These are phyloP conservation scores for Monopis laevigella DNA, from an alignment of 2,888 invertebrate species.

Conservation along the genomic window DNA sequence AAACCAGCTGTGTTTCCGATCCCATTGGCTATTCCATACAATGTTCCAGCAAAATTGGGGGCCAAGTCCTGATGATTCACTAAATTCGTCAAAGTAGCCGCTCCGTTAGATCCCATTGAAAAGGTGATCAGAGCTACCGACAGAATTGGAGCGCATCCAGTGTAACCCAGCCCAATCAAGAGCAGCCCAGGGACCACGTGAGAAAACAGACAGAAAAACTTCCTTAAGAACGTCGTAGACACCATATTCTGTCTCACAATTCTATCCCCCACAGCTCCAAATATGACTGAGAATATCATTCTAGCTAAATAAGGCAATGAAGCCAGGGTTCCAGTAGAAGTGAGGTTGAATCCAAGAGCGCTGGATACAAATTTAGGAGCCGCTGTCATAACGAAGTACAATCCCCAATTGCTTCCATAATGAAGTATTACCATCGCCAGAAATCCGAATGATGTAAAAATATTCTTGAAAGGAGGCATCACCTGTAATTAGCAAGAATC, in stretches of 20 bases:
- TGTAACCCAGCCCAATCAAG: slow-evolving; percentile 65
- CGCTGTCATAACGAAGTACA: slow-evolving; percentile 79
- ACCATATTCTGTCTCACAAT: slow-evolving; percentile 58
- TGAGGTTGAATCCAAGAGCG: slow-evolving; percentile 75
- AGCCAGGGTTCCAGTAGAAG: slow-evolving; percentile 74
- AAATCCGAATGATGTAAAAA: slow-evolving; percentile 75
- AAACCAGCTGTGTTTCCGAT: slow-evolving; percentile 78
- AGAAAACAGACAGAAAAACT: slow-evolving; percentile 72
- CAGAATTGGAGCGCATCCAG: slow-evolving; percentile 69
- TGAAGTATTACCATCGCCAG: slow-evolving; percentile 73
- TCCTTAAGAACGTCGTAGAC: slow-evolving; percentile 67
- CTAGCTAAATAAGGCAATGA: slow-evolving; percentile 77
- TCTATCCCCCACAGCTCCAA: slow-evolving; percentile 76
- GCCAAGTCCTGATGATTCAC: slow-evolving; percentile 78
- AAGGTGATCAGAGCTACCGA: slow-evolving; percentile 74
- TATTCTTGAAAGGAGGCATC: slow-evolving; percentile 71
- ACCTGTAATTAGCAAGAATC: slow-evolving; percentile 41
- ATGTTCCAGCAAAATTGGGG: slow-evolving; percentile 79
- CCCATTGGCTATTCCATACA: slow-evolving; percentile 81
- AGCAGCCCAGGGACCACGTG: slow-evolving; percentile 63
- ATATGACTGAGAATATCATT: slow-evolving; percentile 74
- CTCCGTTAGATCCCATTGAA: slow-evolving; percentile 73
- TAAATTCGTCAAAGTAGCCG: slow-evolving; percentile 69
- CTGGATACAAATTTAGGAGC: slow-evolving; percentile 80
- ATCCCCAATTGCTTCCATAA: slow-evolving; percentile 79